Percentiles rank a stretch among this genome's conserved stretches.
Evolutionary conservation across 2,797 vertebrate species (phyloP).

Genomic region (Tauraco hartlaubi): DNA sequence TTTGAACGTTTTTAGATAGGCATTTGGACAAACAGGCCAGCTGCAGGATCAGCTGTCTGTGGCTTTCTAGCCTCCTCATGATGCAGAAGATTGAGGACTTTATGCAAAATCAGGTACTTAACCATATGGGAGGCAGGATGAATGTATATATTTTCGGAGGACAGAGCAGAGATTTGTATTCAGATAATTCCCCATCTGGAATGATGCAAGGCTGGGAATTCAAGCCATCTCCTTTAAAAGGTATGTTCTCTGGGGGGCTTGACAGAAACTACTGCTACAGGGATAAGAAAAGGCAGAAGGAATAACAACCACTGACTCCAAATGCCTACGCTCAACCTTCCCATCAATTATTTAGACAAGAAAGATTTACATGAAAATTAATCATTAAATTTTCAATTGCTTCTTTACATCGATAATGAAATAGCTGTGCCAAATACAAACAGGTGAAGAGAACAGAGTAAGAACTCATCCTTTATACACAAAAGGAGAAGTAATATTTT

Average conservation of each 20-base stretch:
- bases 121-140: not conserved
- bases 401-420: conserved; percentile 80
- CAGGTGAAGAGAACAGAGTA: conserved; percentile 57
- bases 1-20: not conserved
- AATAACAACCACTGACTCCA: conserved; percentile 12
- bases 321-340: conserved; percentile 57
- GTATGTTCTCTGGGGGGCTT: not conserved
- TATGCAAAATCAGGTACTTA: conserved; percentile 10
- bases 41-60: not conserved
- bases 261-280: not conserved
- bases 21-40: not conserved
- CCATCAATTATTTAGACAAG: conserved; percentile 80
- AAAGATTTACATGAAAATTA: conserved; percentile 80
- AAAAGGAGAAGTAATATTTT: conserved; percentile 61
- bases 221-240: conserved; percentile 1
- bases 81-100: not conserved
- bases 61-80: not conserved
- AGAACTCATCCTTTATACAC: conserved; percentile 53
- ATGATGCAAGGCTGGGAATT: conserved; percentile 20
- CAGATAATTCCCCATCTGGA: conserved; percentile 6
- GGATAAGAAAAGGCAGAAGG: conserved; percentile 25
- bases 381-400: conserved; percentile 73
- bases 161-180: conserved; percentile 1
- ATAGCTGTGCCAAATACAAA: conserved; percentile 66
- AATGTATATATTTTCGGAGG: conserved; percentile 1